Percentiles rank a stretch among this genome's conserved stretches.
These are phyloP conservation scores for Therioaphis trifolii DNA, from an alignment of 2,888 invertebrate genomes.

Conservation along the genomic window DNA sequence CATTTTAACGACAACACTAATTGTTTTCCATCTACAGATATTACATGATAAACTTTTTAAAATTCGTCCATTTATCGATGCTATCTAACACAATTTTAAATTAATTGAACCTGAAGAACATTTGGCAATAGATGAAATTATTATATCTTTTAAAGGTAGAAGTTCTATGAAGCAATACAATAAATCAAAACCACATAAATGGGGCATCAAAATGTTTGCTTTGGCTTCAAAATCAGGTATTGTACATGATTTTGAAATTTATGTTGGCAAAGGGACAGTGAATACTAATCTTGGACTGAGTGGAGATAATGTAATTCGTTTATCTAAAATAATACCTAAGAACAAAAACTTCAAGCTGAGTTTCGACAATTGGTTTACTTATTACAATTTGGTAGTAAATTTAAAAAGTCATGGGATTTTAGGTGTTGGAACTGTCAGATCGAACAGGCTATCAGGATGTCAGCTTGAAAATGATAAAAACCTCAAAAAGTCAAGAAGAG, in stretches of 20 bases:
- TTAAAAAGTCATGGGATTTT: background rate
- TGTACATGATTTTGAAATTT: background rate
- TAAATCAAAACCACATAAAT: conserved; percentile 68
- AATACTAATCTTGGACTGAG: background rate
- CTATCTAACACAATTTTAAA: conserved; percentile 59
- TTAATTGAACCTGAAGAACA: too few species aligned
- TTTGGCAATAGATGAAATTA: conserved; percentile 68
- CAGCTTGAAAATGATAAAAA: background rate
- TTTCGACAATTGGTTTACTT: conserved; percentile 23
- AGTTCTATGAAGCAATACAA: conserved; percentile 67
- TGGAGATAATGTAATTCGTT: background rate
- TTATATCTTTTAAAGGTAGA: conserved; percentile 67
- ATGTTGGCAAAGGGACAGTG: background rate
- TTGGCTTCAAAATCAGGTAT: background rate
- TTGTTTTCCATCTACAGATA: background rate
- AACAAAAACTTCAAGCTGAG: background rate
- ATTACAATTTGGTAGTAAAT: background rate
- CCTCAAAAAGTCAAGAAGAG: background rate
- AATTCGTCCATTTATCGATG: conserved; percentile 34
- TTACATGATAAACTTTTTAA: conserved; percentile 25
- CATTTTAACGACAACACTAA: conserved; percentile 41
- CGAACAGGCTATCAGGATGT: background rate
- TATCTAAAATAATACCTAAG: background rate
- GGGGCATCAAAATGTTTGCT: conserved; percentile 68
- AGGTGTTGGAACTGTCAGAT: background rate